Percentiles rank a stretch among this genome's conserved stretches.
Evolutionary conservation across 2,888 invertebrate genomes (phyloP).

Genomic region (Zygogramma bicolorata): DNA sequence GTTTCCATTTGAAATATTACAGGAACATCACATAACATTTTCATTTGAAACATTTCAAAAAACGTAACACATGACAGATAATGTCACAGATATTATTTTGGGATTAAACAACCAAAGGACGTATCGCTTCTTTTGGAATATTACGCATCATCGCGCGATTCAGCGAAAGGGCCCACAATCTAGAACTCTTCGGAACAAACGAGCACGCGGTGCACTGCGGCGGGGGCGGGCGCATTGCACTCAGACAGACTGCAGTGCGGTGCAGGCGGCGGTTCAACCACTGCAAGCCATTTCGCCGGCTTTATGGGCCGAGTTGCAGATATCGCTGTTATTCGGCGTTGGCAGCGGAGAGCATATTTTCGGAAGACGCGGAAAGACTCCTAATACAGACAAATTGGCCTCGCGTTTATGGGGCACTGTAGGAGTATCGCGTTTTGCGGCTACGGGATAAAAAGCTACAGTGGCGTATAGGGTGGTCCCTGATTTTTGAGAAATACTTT

Average conservation of each 20-base stretch:
- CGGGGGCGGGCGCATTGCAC: slow-evolving; percentile 68
- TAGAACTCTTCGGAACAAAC: neutral
- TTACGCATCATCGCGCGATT: too few relatives aligned
- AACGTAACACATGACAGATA: too few relatives aligned
- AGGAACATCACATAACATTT: too few relatives aligned
- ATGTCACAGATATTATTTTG: too few relatives aligned
- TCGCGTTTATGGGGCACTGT: neutral
- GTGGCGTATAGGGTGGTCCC: too few relatives aligned
- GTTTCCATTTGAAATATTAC: too few relatives aligned
- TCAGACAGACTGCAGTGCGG: slow-evolving; percentile 52
- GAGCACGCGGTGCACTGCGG: slow-evolving; percentile 53
- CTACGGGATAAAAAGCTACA: neutral
- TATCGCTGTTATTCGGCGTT: slow-evolving; percentile 54
- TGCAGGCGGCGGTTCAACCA: slow-evolving; percentile 44
- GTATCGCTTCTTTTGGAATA: too few relatives aligned
- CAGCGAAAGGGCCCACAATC: neutral
- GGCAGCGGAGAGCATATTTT: slow-evolving; percentile 37
- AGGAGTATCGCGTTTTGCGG: neutral
- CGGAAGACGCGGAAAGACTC: neutral
- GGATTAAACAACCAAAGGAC: too few relatives aligned
- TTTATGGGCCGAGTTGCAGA: slow-evolving; percentile 54
- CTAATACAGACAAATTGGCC: slow-evolving; percentile 15
- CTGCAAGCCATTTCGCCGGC: slow-evolving; percentile 51
- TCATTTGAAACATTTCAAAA: too few relatives aligned
- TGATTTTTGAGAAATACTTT: too few relatives aligned